Base-by-base conservation (phyloP, 1,140 invertebrate species). In the Drosophila ogumai region DNA sequence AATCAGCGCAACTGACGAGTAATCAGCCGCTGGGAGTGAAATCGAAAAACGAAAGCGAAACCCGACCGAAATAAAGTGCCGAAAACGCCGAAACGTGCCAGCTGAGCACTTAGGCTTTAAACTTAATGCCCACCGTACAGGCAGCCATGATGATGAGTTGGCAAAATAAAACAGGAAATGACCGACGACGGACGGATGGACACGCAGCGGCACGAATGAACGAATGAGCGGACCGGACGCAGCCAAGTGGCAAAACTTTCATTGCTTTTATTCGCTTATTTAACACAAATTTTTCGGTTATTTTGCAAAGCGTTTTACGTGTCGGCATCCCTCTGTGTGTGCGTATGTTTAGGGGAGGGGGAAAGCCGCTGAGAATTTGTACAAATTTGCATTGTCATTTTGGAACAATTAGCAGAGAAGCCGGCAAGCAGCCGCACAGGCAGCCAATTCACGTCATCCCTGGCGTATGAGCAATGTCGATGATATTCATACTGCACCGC, bases 211-310 rank as follows among this genome's bases (percentile, higher is more conserved):
- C 31, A 55, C 43, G 38, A 58, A 49, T 59, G 38, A 49, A 68
- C 58, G 63, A 58, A 49, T 59, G 32, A 59, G 46, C 32, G 47
- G 36, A 49, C 41, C 64, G 75, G 73, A 78, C 64, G 77, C 55
- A 71, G 82, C 69, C 69, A 82, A 88, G 79, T 88, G 84, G 79
- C 79, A 52, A 79, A 88, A 86, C 72, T 80, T 87, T 84, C 84
- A 84, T 80, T 88, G 76, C 76, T 88, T 87, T 88, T 77, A 88
- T 84, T 61, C 85, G 85, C 85, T 84, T 90, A 87, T 87, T 87
- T 88, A 87, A 82, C 85, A 87, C 84, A 84, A 50, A 88, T 87
- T 90, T 82, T 76, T 84, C 76, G 80, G 85, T 59, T 77, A 77
- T 87, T 88, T 88, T 82, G 75, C 47, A 46, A 52, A 61, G 65